Conservation (phyloP, 2,888 invertebrate species). For the Troides aeacus region DNA sequence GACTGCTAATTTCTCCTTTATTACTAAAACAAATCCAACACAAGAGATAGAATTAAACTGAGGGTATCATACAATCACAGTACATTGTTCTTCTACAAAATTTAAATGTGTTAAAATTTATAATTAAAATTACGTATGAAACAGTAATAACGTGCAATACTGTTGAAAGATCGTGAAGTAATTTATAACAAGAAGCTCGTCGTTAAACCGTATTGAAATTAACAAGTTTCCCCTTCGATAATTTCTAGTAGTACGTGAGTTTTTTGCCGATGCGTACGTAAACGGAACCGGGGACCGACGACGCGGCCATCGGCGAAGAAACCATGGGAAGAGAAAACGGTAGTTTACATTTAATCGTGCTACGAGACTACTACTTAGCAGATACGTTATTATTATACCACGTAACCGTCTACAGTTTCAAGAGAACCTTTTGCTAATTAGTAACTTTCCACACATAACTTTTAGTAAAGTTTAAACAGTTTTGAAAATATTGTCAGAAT, state of each 20-base stretch:
- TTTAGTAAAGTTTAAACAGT: too few relatives aligned
- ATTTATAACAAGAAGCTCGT: conserved; percentile 1
- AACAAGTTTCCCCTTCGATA: conserved; percentile 44
- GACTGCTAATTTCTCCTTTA: conserved; percentile 35
- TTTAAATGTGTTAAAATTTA: neutral
- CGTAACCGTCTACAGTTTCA: neutral
- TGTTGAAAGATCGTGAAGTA: conserved; percentile 10
- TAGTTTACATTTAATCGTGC: conserved; percentile 11
- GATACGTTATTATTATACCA: conserved; percentile 16
- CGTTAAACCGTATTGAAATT: conserved; percentile 29
- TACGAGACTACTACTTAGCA: conserved; percentile 7
- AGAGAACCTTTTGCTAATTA: conserved; percentile 23
- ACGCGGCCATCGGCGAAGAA: conserved; percentile 47
- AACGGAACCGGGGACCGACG: conserved; percentile 44
- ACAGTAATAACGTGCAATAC: neutral
- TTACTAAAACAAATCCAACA: neutral
- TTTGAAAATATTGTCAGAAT: too few relatives aligned
- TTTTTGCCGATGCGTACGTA: conserved; percentile 43
- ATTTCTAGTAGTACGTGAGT: conserved; percentile 42
- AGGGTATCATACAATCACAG: neutral
- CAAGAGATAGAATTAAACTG: neutral
- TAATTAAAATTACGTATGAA: neutral
- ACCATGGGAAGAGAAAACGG: conserved; percentile 64
- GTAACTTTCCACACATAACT: neutral
- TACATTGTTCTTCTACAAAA: neutral